A percentile compares a stretch with the other conserved stretches of the same genome.
These are phyloP conservation scores for Girardia tigrina DNA, from an alignment of 2,888 invertebrate species.

Conservation along the genomic window DNA sequence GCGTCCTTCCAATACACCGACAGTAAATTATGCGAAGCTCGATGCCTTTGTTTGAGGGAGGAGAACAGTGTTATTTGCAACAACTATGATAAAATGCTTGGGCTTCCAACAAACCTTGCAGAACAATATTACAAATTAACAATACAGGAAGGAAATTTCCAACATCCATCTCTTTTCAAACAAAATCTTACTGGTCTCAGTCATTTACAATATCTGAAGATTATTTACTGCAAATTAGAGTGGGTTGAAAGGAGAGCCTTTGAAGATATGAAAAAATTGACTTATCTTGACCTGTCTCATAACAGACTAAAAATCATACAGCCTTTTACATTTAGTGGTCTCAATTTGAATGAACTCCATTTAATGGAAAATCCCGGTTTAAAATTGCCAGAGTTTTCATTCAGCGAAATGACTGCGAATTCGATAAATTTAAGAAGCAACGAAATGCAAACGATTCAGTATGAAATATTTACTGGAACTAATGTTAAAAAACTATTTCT, in stretches of 20 bases:
- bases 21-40: background rate
- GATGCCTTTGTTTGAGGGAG: slow-evolving; percentile 10
- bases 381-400: background rate
- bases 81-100: background rate
- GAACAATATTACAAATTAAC: background rate
- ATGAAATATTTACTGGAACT: slow-evolving; percentile 17
- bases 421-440: slow-evolving; percentile 1
- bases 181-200: slow-evolving; percentile 19
- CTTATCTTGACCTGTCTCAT: slow-evolving; percentile 3
- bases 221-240: slow-evolving; percentile 9
- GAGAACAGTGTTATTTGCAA: background rate
- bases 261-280: background rate
- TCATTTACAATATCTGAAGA: slow-evolving; percentile 12
- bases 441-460: slow-evolving; percentile 12
- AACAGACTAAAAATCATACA: background rate
- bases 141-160: background rate
- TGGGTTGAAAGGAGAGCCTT: background rate
- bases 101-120: slow-evolving; percentile 25
- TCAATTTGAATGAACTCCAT: slow-evolving; percentile 26
- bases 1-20: slow-evolving; percentile 13
- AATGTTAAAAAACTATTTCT: slow-evolving; percentile 16
- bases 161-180: background rate
- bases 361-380: slow-evolving; percentile 25
- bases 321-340: slow-evolving; percentile 9
- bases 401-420: slow-evolving; percentile 16